Evolutionary conservation across 1,140 invertebrate species (phyloP), one percentile per base, ranked within the genome.

Genomic region (Papilio helenus): DNA sequence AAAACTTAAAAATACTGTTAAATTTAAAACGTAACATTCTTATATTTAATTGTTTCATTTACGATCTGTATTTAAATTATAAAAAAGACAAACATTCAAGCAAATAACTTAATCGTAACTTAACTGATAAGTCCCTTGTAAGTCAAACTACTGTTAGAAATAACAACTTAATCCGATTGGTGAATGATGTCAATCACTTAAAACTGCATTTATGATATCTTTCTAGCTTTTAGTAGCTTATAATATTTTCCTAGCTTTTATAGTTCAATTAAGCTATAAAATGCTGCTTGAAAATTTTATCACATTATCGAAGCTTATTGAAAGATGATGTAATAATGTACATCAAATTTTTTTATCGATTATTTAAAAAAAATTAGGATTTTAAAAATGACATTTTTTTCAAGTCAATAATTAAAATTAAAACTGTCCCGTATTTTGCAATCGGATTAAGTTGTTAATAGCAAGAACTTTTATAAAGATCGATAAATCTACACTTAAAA

Each of bases 401-500:
- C 14, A 46, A 46, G 44, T 46, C 0, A 46, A 46, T 12, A 46
- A 46, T 14, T 16, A 46, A 46, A 46, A 46, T 46, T 46, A 7
- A 12, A 12, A 46, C 44, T 46, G 44, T 46, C 3, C 44, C 14
- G 10, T 46, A 12, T 16, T 46, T 46, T 16, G 12, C 34, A 74
- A 49, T 74, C 72, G 72, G 72, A 74, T 20, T 4, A 74, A 74
- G 72, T 74, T 74, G 72, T 16, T 74, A 18, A 44, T 39, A 74
- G 44, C 39, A 39, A 58, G 34, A 58, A 58, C 23, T 58, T 58
- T 76, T 42, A 61, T n/a, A 42, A 76, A 76, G 49, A 39, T 20
- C 18, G 29, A 39, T 55, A 76, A 76, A 76, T 76, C 46, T 55
- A 77, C 42, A 42, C 55, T 77, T 77, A 65, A 74, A 77, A 77